These are phyloP conservation scores for Heliconius hewitsoni DNA, from an alignment of 1,140 invertebrate species.

Conservation along the genomic window DNA sequence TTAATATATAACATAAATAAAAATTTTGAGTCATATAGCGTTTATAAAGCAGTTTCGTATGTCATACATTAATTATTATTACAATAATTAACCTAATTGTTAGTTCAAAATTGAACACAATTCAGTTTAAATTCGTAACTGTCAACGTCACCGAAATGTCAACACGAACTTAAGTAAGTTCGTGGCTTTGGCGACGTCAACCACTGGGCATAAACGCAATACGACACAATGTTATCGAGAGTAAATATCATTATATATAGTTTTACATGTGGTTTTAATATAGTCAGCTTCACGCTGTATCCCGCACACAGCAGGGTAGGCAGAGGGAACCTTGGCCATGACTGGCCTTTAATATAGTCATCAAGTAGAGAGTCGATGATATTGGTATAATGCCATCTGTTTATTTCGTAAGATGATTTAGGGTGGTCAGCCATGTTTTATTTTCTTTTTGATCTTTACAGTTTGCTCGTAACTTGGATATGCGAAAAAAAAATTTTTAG, in stretches of 20 bases:
- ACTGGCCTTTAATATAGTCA: not conserved
- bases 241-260: not conserved
- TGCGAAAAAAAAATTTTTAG: no score
- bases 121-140: constrained; percentile 3
- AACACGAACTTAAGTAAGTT: not conserved
- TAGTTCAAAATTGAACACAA: constrained; percentile 12
- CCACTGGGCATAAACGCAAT: not conserved
- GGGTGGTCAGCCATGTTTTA: not conserved
- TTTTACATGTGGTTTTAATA: not conserved
- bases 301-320: no score
- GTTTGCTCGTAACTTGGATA: no score
- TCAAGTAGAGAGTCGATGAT: constrained; percentile 3
- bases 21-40: not conserved
- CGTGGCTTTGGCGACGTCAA: not conserved
- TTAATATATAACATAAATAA: not conserved
- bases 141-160: not conserved
- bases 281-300: no score
- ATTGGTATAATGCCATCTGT: not conserved
- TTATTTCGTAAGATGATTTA: not conserved
- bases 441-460: no score
- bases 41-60: not conserved
- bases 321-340: no score
- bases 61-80: not conserved
- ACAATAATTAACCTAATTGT: constrained; percentile 6
- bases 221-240: not conserved